Percentiles rank a stretch among this genome's conserved stretches.
Evolutionary conservation across 2,888 invertebrate species (phyloP).

Genomic region (Chrysolina americana): DNA sequence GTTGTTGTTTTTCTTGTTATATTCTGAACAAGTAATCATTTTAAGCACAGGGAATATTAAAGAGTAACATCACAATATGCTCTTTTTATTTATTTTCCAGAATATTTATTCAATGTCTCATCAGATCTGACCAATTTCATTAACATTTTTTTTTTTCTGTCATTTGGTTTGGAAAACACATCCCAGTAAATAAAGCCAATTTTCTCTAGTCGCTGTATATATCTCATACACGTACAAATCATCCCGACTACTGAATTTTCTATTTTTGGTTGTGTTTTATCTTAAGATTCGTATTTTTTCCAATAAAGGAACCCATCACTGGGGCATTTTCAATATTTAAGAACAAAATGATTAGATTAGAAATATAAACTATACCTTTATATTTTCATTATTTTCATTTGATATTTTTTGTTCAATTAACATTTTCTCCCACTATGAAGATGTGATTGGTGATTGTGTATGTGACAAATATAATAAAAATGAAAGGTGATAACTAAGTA

Average conservation of each 20-base stretch:
- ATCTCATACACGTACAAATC: conserved; percentile 63
- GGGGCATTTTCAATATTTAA: conserved; percentile 54
- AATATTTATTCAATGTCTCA: conserved; percentile 22
- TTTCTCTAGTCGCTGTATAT: conserved; percentile 66
- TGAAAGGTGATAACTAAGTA: conserved; percentile 34
- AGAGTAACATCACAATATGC: neutral
- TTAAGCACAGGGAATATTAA: too few relatives aligned
- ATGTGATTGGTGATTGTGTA: conserved; percentile 57
- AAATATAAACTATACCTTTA: conserved; percentile 49
- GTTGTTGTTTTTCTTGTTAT: conserved; percentile 30
- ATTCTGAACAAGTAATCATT: conserved; percentile 18
- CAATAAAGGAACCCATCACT: conserved; percentile 8
- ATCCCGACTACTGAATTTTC: conserved; percentile 52
- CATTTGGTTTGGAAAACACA: conserved; percentile 57
- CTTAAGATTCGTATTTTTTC: conserved; percentile 32
- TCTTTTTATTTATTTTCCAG: neutral
- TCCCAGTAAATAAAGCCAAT: conserved; percentile 60
- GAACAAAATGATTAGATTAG: conserved; percentile 49
- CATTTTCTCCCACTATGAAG: conserved; percentile 46
- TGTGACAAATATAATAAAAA: conserved; percentile 54
- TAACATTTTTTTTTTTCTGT: conserved; percentile 29
- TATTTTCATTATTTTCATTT: conserved; percentile 37
- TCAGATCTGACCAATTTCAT: conserved; percentile 1
- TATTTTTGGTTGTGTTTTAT: conserved; percentile 52
- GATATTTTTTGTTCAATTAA: conserved; percentile 42